A percentile compares a stretch with the other conserved stretches of the same genome.
phyloP scores from a whole-genome alignment of 2,797 vertebrate genomes.

The Anguilla obscura region DNA sequence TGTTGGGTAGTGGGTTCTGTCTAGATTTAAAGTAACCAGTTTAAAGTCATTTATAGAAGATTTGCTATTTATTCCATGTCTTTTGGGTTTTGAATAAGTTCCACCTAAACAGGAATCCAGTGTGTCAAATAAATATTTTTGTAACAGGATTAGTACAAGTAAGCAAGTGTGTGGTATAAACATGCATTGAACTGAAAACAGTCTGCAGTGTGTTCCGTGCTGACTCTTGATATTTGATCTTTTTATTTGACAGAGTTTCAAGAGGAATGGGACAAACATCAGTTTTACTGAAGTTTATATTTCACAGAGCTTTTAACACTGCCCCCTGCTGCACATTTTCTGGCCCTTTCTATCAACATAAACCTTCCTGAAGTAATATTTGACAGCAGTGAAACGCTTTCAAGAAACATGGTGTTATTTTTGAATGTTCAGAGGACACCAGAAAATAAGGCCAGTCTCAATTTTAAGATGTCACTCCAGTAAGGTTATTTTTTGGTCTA shows the following conservation, averaged over 20 bases:
- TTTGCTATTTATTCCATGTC: no score
- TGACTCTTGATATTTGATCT: slow-evolving; percentile 3
- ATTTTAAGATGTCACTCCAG: background rate
- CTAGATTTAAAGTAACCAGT: no score
- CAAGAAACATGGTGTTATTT: background rate
- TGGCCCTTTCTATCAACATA: background rate
- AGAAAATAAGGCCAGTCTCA: background rate
- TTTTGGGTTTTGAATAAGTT: no score
- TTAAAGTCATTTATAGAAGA: no score
- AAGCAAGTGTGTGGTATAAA: background rate
- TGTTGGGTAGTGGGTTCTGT: no score
- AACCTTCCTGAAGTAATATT: background rate
- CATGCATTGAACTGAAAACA: background rate
- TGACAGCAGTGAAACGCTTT: background rate
- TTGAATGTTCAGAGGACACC: background rate
- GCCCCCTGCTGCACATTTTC: background rate
- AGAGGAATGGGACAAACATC: slow-evolving; percentile 57
- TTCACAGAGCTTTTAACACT: background rate
- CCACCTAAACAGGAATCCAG: background rate
- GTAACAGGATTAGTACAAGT: background rate
- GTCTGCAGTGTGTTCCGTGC: background rate
- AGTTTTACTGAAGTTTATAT: slow-evolving; percentile 44
- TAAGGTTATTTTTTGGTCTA: background rate
- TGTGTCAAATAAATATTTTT: background rate
- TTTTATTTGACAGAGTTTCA: slow-evolving; percentile 56